phyloP scores from a whole-genome alignment of 2,888 invertebrate genomes.

The Tipula unca region DNA sequence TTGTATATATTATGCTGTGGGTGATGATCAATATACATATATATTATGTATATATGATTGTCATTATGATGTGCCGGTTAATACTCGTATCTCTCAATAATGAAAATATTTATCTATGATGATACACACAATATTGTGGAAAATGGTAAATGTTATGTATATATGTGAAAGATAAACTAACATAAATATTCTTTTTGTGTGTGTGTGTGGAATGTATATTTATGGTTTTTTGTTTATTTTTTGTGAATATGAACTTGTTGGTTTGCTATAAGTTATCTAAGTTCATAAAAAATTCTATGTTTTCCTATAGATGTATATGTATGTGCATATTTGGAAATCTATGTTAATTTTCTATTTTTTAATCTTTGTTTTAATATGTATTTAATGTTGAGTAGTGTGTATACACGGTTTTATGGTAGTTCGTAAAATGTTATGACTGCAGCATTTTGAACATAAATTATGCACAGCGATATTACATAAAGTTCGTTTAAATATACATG shows the following conservation, averaged over 20 bases:
- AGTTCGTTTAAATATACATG: background rate
- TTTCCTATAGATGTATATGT: background rate
- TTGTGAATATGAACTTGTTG: background rate
- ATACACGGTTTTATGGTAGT: background rate
- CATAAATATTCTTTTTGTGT: background rate
- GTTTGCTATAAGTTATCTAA: background rate
- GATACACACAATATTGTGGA: background rate
- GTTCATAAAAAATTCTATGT: background rate
- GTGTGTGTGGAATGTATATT: background rate
- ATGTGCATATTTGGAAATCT: too few relatives aligned
- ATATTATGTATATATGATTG: too few relatives aligned
- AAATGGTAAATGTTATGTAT: background rate
- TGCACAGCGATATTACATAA: background rate
- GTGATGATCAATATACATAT: background rate
- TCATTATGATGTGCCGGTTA: background rate
- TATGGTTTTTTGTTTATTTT: background rate
- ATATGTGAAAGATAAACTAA: background rate
- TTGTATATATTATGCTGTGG: background rate
- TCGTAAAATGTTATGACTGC: background rate
- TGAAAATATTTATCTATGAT: constrained; percentile 8
- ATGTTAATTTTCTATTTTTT: background rate
- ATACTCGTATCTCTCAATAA: background rate
- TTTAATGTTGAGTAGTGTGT: background rate
- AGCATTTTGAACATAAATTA: background rate
- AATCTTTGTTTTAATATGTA: background rate